Evolutionary conservation across 2,888 invertebrate species (phyloP), one percentile per base, ranked within the genome.

Genomic region (Polydrusus tereticollis): DNA sequence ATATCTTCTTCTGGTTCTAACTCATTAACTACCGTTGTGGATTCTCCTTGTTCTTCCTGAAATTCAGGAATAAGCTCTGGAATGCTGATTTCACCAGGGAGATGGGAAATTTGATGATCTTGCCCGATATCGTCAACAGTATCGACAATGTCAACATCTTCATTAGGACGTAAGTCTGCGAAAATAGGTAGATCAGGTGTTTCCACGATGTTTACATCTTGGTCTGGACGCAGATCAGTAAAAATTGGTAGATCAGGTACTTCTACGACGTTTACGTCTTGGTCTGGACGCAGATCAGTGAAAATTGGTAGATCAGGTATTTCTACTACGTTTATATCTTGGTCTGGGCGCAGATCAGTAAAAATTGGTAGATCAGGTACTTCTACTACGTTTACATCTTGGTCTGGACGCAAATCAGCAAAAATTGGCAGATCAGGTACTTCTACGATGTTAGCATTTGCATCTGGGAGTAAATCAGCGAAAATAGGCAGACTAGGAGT

Each of bases 91-190:
- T 63, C 62, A 33, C 55, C 50, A 23, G 69, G 69, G 10, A 69
- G 45, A 29, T 69, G 47, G 8, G 59, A 60, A n/a, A 68, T 68
- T 36, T 68, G 50, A 38, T 60, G 16, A 14, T 47, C 59, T 29
- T 29, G 45, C n/a, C 12, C 23, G 12, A 16, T 16, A 12, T 20
- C 55, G 18, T 45, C 23, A 14, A 45, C 6, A 36, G 36, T 36
- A 14, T 41, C 41, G n/a, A 41, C 41, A 41, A 41, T 14, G 14
- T 41, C 41, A 20, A 36, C 58, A 20, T 58, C 8, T 33, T 58
- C 38, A 36, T 58, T 38, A 1, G 33, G 38, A 8, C 36, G 33
- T 38, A 36, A 18, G 12, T 58, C 58, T 8, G 16, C 38, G 14
- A 58, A 58, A 36, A 58, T 36, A 10, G 58, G 58, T 36, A 58